Conservation (phyloP, 2,888 invertebrate genomes). For the Dendrolimus houi region DNA sequence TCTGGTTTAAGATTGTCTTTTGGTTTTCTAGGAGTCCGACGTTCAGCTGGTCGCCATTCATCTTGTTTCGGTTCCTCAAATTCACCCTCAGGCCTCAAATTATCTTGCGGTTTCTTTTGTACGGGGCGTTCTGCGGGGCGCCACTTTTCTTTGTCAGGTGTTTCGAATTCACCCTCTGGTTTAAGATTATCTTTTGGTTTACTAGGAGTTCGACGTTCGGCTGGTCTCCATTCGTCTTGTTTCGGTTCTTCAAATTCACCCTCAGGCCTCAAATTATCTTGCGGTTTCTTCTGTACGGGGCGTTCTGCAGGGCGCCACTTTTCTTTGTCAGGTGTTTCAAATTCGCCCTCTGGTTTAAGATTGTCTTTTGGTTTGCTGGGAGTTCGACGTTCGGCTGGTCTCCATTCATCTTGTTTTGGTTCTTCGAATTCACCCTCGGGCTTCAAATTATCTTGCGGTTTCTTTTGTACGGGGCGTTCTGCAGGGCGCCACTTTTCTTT, state of each 20-base stretch:
- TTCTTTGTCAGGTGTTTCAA: slow-evolving; percentile 42
- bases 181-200: slow-evolving; percentile 65
- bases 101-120: slow-evolving; percentile 40
- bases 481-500: slow-evolving; percentile 37
- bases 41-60: slow-evolving; percentile 43
- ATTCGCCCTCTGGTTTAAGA: slow-evolving; percentile 73
- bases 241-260: slow-evolving; percentile 72
- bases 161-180: slow-evolving; percentile 31
- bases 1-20: slow-evolving; percentile 71
- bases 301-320: slow-evolving; percentile 52
- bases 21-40: slow-evolving; percentile 37
- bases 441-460: slow-evolving; percentile 53
- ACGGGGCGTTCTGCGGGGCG: slow-evolving; percentile 46
- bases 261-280: slow-evolving; percentile 76
- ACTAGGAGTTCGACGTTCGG: slow-evolving; percentile 52
- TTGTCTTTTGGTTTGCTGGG: slow-evolving; percentile 57
- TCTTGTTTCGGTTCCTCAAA: slow-evolving; percentile 36
- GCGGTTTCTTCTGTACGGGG: slow-evolving; percentile 37
- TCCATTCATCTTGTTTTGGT: slow-evolving; percentile 37
- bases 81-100: slow-evolving; percentile 63
- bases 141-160: slow-evolving; percentile 43
- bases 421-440: slow-evolving; percentile 75
- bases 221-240: slow-evolving; percentile 48
- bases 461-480: slow-evolving; percentile 26
- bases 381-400: slow-evolving; percentile 50